phyloP scores from a whole-genome alignment of 2,797 vertebrate species.

The Sebastes trivittatus region DNA sequence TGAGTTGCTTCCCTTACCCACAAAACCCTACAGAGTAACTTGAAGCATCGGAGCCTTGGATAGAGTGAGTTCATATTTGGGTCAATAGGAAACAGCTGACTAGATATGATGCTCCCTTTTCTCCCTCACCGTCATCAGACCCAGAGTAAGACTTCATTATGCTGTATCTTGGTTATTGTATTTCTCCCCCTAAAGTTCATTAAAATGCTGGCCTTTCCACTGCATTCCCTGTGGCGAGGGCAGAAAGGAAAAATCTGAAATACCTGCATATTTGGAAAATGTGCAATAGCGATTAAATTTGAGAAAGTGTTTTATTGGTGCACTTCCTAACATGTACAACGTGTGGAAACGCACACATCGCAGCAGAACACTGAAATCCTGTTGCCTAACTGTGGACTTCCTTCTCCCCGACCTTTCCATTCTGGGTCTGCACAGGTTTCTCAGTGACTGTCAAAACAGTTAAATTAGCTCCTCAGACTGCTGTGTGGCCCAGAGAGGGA shows the following conservation, averaged over 20 bases:
- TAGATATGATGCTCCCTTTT: slow-evolving; percentile 46
- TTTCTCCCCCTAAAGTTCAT: slow-evolving; percentile 23
- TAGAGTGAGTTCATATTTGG: slow-evolving; percentile 62
- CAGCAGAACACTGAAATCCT: slow-evolving; percentile 1
- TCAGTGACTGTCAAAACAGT: slow-evolving; percentile 48
- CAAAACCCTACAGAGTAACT: slow-evolving; percentile 52
- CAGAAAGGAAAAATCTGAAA: slow-evolving; percentile 25
- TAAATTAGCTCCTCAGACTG: slow-evolving; percentile 24
- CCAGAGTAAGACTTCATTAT: slow-evolving; percentile 19
- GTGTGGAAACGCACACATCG: slow-evolving; percentile 16
- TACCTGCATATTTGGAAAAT: slow-evolving; percentile 46
- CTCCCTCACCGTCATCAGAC: slow-evolving; percentile 17
- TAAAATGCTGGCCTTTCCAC: neutral
- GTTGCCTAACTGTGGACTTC: slow-evolving; percentile 11
- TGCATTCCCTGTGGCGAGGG: slow-evolving; percentile 17
- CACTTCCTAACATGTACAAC: slow-evolving; percentile 20
- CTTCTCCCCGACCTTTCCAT: slow-evolving; percentile 18
- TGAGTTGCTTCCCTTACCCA: slow-evolving; percentile 38
- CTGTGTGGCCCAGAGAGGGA: slow-evolving; percentile 14
- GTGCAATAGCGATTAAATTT: slow-evolving; percentile 34
- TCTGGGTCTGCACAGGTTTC: slow-evolving; percentile 46
- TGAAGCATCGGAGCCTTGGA: slow-evolving; percentile 25
- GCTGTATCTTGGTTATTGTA: slow-evolving; percentile 1
- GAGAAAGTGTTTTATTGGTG: slow-evolving; percentile 51
- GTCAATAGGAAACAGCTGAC: slow-evolving; percentile 63